Conservation (phyloP, 1,140 invertebrate genomes). For the Drosophila prosaltans region DNA sequence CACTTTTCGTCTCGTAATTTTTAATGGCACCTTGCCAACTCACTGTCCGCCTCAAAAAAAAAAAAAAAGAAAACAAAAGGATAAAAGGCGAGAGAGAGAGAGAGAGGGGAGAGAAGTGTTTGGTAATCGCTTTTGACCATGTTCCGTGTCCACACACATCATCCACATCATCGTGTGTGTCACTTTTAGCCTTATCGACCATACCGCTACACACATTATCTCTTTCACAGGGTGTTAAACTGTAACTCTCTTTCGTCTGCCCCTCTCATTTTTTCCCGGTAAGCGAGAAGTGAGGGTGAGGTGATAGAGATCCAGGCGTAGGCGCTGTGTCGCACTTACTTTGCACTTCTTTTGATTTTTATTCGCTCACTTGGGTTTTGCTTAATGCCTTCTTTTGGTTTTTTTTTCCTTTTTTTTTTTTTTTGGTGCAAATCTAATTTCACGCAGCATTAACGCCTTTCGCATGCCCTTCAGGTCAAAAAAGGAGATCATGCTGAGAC, state of each 20-base stretch:
- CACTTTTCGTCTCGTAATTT: slow-evolving; percentile 70
- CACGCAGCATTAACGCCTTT: slow-evolving; percentile 82
- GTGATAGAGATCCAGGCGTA: slow-evolving; percentile 32
- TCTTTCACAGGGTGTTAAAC: slow-evolving; percentile 78
- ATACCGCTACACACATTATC: slow-evolving; percentile 53
- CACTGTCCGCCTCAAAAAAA: slow-evolving; percentile 70
- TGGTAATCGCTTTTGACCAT: slow-evolving; percentile 80
- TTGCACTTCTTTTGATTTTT: slow-evolving; percentile 23
- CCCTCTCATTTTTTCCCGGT: slow-evolving; percentile 49
- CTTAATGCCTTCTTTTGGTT: slow-evolving; percentile 9
- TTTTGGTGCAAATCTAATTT: slow-evolving; percentile 82
- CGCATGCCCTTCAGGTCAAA: slow-evolving; percentile 62
- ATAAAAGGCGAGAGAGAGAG: slow-evolving; percentile 28
- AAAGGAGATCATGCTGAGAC: slow-evolving; percentile 56
- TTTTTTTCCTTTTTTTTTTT: too few species aligned
- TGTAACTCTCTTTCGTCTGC: slow-evolving; percentile 59
- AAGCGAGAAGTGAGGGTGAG: not conserved
- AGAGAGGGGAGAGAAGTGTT: slow-evolving; percentile 52
- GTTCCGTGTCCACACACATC: slow-evolving; percentile 34
- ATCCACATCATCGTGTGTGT: slow-evolving; percentile 68
- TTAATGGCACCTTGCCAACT: slow-evolving; percentile 82
- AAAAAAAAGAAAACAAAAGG: not conserved
- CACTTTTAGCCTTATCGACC: slow-evolving; percentile 56
- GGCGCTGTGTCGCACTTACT: slow-evolving; percentile 50
- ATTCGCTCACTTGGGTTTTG: slow-evolving; percentile 36